Base-by-base conservation (phyloP, 2,888 invertebrate species). In the Sphinx pinastri region DNA sequence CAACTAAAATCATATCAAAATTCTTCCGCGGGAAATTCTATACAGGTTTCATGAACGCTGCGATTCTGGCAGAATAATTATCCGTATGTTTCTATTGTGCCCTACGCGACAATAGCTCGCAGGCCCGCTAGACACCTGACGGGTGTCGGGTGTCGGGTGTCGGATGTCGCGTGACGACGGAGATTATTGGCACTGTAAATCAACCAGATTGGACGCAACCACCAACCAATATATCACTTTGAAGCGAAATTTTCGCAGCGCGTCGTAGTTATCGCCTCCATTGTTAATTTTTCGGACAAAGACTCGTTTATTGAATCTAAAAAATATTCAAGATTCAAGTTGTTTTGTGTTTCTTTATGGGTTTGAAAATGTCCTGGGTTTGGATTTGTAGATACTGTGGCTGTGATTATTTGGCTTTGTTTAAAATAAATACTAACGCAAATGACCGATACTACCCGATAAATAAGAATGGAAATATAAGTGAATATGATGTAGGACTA, bases 151-250 rank as follows among this genome's bases (percentile, higher is more conserved):
- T 80, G 55, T n/a, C n/a, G n/a, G n/a, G n/a, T n/a, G n/a, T 55
- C 55, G 47, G 63, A n/a, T 63, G 84, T 83, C 79, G 84, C 84
- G 86, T 88, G 87, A 88, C 90, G 84, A 79, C 79, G 83, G 79
- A 88, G 85, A 90, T 91, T 90, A 92, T 91, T 91, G 91, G 85
- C 79, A 76, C 84, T 81, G 87, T 92, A 92, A 91, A 91, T 91
- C 91, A 91, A 86, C 78, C 80, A 86, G 88, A 91, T 90, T 90
- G 91, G 89, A 88, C 88, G 81, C 84, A 83, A 83, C 86, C 86
- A 80, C 83, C 81, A 79, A 79, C 84, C 87, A 79, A 88, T 91
- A 87, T 85, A 90, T 89, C 87, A 88, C 78, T 75, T 76, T 72
- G 71, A 74, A 71, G 63, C 70, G 71, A 73, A 72, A 72, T 74